These are phyloP conservation scores for Simalia tracyae DNA, from an alignment of 2,797 vertebrate genomes.

Conservation along the genomic window DNA sequence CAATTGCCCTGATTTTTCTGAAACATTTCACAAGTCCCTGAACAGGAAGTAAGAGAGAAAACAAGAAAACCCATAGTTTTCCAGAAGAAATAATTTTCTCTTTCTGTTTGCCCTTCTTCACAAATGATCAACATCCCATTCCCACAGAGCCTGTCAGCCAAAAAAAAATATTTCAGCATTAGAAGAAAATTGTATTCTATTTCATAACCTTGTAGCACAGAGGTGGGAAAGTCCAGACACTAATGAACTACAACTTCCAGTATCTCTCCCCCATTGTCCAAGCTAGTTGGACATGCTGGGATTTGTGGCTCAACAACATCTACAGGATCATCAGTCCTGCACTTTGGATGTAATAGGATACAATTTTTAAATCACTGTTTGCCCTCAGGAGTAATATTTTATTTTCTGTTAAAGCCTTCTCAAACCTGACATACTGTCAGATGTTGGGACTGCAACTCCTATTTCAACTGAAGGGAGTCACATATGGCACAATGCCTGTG, in stretches of 20 bases:
- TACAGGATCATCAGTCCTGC: neutral
- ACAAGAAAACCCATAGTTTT: slow-evolving; percentile 8
- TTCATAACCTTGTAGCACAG: neutral
- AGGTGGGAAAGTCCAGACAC: too few relatives aligned
- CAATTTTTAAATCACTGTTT: neutral
- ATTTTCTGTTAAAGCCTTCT: too few relatives aligned
- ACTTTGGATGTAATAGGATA: neutral
- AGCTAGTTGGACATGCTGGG: too few relatives aligned
- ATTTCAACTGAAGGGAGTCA: too few relatives aligned
- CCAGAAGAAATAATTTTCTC: neutral
- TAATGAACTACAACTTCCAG: too few relatives aligned
- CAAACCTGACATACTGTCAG: too few relatives aligned
- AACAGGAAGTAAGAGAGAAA: neutral
- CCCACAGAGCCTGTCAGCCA: slow-evolving; percentile 17
- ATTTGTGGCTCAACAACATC: too few relatives aligned
- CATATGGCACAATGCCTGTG: too few relatives aligned
- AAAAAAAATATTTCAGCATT: neutral
- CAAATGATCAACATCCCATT: neutral
- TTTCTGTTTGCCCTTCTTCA: neutral
- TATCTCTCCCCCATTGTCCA: too few relatives aligned
- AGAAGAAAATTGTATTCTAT: neutral
- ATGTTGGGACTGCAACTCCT: too few relatives aligned
- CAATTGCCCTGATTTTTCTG: slow-evolving; percentile 17
- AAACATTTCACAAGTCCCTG: slow-evolving; percentile 32
- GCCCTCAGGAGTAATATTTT: neutral